Conservation (phyloP, 2,888 invertebrate genomes). For the Leptura quadrifasciata region DNA sequence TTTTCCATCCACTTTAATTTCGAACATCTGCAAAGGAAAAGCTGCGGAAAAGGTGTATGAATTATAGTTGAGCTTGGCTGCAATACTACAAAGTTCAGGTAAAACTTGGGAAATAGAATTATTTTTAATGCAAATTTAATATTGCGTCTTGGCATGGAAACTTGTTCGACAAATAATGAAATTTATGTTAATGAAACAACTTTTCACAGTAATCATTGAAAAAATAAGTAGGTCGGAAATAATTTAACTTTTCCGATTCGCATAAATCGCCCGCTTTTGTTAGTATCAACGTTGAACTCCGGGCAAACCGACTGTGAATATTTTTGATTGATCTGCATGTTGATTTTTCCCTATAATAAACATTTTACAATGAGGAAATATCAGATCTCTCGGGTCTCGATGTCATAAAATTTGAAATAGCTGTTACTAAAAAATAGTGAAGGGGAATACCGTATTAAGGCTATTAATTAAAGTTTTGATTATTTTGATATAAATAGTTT, state of each 20-base stretch:
- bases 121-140: conserved; percentile 1
- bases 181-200: conserved; percentile 5
- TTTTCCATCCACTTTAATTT: conserved; percentile 6
- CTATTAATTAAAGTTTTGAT: too few relatives aligned
- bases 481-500: too few relatives aligned
- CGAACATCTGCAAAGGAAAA: background rate
- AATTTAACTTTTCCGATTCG: conserved; percentile 1
- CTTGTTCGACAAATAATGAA: conserved; percentile 5
- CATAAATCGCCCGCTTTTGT: background rate
- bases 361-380: too few relatives aligned
- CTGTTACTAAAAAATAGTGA: too few relatives aligned
- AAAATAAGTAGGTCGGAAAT: conserved; percentile 7
- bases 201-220: background rate
- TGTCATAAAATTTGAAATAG: too few relatives aligned
- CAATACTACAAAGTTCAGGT: background rate
- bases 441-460: too few relatives aligned
- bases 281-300: background rate
- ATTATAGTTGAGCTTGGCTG: background rate
- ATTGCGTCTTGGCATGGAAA: background rate
- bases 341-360: too few relatives aligned
- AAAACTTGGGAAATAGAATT: conserved; percentile 4
- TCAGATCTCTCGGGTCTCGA: too few relatives aligned
- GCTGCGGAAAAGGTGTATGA: background rate
- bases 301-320: background rate
- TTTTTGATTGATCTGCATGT: background rate